Percentiles rank a stretch among this genome's conserved stretches.
Conservation (phyloP, 2,888 invertebrate species). For the Cylindroiulus punctatus region DNA sequence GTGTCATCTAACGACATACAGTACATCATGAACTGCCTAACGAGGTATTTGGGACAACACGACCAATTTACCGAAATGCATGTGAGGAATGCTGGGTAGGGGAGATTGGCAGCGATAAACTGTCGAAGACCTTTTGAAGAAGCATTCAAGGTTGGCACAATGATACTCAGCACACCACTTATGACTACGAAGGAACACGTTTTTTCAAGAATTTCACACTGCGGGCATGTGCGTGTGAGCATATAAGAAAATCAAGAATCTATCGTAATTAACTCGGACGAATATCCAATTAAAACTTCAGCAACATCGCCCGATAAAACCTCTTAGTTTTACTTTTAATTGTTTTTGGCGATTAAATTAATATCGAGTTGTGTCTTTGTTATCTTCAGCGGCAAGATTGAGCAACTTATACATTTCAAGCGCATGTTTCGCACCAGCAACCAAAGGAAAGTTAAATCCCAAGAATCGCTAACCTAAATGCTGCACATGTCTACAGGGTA, state of each 20-base stretch:
- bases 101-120: too few relatives aligned
- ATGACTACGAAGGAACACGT: too few relatives aligned
- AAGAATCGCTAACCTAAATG: neutral
- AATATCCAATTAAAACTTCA: slow-evolving; percentile 5
- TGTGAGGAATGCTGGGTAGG: too few relatives aligned
- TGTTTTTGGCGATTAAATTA: neutral
- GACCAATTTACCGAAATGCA: too few relatives aligned
- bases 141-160: too few relatives aligned
- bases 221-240: neutral
- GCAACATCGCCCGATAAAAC: neutral
- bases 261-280: neutral
- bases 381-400: neutral
- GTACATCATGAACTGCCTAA: too few relatives aligned
- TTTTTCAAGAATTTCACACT: neutral
- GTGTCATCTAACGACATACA: too few relatives aligned
- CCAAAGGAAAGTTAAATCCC: slow-evolving; percentile 16
- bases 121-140: too few relatives aligned
- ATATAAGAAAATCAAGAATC: neutral
- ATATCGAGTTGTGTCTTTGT: slow-evolving; percentile 10
- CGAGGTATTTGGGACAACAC: too few relatives aligned
- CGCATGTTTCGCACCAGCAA: neutral
- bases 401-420: neutral
- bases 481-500: neutral
- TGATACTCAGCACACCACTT: too few relatives aligned
- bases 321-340: neutral